Conservation (phyloP, 2,113 vertebrate genomes). For the Meleagris gallopavo region DNA sequence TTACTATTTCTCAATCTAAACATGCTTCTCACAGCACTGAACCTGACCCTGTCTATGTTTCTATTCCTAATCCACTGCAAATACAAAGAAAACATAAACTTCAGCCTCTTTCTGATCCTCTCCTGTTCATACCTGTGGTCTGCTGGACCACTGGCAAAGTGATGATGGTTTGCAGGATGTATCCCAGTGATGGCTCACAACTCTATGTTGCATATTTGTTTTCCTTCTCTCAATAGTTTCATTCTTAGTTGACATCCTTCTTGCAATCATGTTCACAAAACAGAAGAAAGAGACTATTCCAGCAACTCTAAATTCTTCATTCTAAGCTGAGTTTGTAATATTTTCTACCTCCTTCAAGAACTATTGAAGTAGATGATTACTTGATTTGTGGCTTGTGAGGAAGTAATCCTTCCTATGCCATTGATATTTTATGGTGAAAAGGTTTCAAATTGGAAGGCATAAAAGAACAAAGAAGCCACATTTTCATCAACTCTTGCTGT, state of each 20-base stretch:
- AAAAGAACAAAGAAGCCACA: conserved; percentile 2
- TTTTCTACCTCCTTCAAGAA: neutral
- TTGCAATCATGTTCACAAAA: neutral
- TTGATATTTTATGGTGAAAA: neutral
- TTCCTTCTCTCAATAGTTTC: neutral
- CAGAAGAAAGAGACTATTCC: neutral
- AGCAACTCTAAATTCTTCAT: neutral
- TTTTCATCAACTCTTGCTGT: conserved; percentile 4
- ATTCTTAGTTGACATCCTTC: neutral
- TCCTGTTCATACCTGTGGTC: neutral
- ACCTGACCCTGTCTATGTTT: neutral
- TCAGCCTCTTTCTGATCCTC: neutral
- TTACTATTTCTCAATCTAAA: neutral
- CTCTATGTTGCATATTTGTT: neutral
- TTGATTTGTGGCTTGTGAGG: neutral
- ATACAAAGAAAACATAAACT: neutral
- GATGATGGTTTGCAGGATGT: neutral
- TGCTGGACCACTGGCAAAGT: neutral
- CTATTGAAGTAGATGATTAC: neutral
- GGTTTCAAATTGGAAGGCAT: neutral
- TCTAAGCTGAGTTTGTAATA: neutral
- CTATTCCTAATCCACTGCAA: neutral
- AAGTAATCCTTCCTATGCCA: neutral
- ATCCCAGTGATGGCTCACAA: neutral
- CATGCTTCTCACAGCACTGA: neutral